Evolutionary conservation across 1,140 invertebrate genomes (phyloP), one percentile per base, ranked within the genome.

Genomic region (Globodera ellingtonae): DNA sequence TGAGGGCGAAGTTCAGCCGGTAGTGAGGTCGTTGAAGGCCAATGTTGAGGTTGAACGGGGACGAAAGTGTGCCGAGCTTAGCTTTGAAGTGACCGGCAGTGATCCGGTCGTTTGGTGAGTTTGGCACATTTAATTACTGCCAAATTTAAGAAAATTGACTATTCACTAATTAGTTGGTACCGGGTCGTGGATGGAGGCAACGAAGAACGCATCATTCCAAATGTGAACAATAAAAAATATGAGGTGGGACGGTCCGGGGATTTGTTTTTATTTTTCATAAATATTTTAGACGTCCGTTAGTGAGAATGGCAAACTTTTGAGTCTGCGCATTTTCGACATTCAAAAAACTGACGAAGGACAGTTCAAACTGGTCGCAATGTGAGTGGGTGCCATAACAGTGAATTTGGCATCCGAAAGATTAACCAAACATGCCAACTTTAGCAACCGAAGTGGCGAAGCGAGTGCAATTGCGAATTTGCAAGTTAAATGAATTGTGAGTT

Each of bases 291-390:
- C 62, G 6, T 50, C 65, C 65, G 65, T 52, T 47, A 67, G 24
- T 67, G 75, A 77, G 18, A 77, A 77, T 69, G 75, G 75, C 6
- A 65, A 77, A 69, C 47, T 8, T 44, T n/a, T 77, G 35, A 62
- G 47, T 65, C 46, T 77, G 59, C 62, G 75, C n/a, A 77, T 77
- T 77, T 77, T 67, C 65, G 62, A 77, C 47, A 9, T 77, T 47
- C 75, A 77, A 69, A 77, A 52, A 9, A 21, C 47, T 6, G 75
- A 77, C 65, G 62, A 65, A 52, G 69, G 75, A 24, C 24, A 46
- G 48, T 77, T 67, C 9, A 77, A 77, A 21, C 44, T 77, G 65
- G 62, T 77, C 65, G 75, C 75, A 69, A 77, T 77, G 75, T 77
- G 65, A 76, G 65, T 77, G 46, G 47, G 56, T 18, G 56, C 56